These are phyloP conservation scores for Amphiprion ocellaris DNA, from an alignment of 2,113 vertebrate species.

Conservation along the genomic window DNA sequence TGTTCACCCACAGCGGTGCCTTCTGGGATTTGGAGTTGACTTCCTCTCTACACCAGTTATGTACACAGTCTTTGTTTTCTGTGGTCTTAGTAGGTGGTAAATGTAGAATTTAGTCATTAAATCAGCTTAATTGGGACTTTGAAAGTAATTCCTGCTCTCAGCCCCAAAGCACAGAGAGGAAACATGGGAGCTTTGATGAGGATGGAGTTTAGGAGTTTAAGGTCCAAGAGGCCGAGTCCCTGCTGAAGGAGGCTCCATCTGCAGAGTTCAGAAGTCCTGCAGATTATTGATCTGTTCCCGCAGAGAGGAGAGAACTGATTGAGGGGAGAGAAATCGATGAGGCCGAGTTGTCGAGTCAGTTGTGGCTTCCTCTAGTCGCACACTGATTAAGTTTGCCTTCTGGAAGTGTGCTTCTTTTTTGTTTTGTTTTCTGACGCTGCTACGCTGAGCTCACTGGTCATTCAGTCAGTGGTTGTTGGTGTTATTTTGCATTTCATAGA, in stretches of 20 bases:
- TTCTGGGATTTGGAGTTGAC: conserved; percentile 3
- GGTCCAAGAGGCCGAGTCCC: background rate
- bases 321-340: conserved; percentile 28
- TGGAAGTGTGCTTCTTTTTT: background rate
- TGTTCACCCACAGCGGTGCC: background rate
- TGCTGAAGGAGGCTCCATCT: background rate
- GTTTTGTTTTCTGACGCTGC: background rate
- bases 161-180: background rate
- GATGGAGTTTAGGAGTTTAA: background rate
- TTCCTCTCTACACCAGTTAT: background rate
- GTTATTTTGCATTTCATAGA: too few relatives aligned
- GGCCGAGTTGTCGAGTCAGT: background rate
- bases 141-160: background rate
- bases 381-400: background rate
- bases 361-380: background rate
- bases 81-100: background rate
- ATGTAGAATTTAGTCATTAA: conserved; percentile 2
- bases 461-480: too few relatives aligned
- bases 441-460: background rate
- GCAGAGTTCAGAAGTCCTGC: conserved; percentile 33
- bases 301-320: conserved; percentile 17
- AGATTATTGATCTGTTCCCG: conserved; percentile 52
- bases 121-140: conserved; percentile 17
- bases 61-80: background rate
- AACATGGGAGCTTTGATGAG: background rate